These are phyloP conservation scores for Melospiza georgiana DNA, from an alignment of 2,113 vertebrate genomes.

Conservation along the genomic window DNA sequence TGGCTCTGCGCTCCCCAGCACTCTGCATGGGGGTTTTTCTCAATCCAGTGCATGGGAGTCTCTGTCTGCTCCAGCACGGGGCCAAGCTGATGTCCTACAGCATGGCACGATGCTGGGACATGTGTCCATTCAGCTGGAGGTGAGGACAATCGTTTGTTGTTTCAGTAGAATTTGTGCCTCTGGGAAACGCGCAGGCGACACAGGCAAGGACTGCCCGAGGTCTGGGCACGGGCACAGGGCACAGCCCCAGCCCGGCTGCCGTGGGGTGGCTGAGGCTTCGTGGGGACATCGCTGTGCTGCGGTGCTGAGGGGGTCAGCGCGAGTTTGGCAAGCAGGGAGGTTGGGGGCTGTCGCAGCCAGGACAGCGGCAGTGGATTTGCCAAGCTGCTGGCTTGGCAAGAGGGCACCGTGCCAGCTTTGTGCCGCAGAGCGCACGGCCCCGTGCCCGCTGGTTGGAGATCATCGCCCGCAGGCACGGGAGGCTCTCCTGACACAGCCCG, in stretches of 20 bases:
- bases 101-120: not conserved
- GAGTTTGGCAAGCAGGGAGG: not conserved
- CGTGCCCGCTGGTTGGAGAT: not conserved
- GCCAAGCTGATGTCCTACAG: not conserved
- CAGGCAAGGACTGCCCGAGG: rapidly evolving
- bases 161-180: not conserved
- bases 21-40: not conserved
- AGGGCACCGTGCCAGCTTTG: not conserved
- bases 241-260: rapidly evolving
- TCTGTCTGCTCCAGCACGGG: not conserved
- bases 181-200: not conserved
- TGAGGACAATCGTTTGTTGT: not conserved
- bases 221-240: rapidly evolving
- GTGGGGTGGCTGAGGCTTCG: rapidly evolving
- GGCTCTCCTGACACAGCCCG: not conserved
- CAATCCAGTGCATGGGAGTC: not conserved
- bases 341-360: not conserved
- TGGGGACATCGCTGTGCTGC: rapidly evolving
- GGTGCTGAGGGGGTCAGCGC: rapidly evolving
- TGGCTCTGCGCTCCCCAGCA: not conserved
- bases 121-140: not conserved
- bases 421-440: not conserved
- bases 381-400: not conserved
- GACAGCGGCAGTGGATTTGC: not conserved
- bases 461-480: rapidly evolving